These are phyloP conservation scores for Spatulosminthurus flaviceps DNA, from an alignment of 2,888 invertebrate species.

Conservation along the genomic window DNA sequence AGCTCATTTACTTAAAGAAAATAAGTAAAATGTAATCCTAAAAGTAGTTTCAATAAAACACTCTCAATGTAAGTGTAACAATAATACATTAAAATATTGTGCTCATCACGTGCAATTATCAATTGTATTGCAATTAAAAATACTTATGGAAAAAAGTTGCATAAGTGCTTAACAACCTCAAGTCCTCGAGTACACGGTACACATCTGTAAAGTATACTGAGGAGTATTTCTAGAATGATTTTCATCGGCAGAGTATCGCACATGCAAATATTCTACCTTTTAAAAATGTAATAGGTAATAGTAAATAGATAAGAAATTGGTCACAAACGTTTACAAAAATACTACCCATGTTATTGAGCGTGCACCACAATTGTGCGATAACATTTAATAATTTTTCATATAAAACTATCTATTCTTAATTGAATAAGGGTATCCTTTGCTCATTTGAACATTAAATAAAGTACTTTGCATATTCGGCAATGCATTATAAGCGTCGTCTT, in stretches of 20 bases:
- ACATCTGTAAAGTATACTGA: background rate
- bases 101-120: slow-evolving; percentile 38
- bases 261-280: background rate
- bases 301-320: background rate
- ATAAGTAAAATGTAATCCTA: background rate
- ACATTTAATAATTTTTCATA: background rate
- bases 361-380: slow-evolving; percentile 5
- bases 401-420: background rate
- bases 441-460: slow-evolving; percentile 28
- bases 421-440: slow-evolving; percentile 34
- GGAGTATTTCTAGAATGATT: background rate
- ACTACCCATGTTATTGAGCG: background rate
- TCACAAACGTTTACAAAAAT: slow-evolving; percentile 1
- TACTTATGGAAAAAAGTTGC: slow-evolving; percentile 27
- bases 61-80: background rate
- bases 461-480: slow-evolving; percentile 1
- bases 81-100: slow-evolving; percentile 21
- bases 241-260: background rate
- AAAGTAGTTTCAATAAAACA: background rate
- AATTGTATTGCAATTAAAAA: slow-evolving; percentile 16
- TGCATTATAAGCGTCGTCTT: slow-evolving; percentile 31
- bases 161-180: slow-evolving; percentile 11
- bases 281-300: slow-evolving; percentile 7
- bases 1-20: slow-evolving; percentile 21
- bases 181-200: background rate